phyloP scores from a whole-genome alignment of 2,113 vertebrate genomes.

The Gavialis gangeticus region DNA sequence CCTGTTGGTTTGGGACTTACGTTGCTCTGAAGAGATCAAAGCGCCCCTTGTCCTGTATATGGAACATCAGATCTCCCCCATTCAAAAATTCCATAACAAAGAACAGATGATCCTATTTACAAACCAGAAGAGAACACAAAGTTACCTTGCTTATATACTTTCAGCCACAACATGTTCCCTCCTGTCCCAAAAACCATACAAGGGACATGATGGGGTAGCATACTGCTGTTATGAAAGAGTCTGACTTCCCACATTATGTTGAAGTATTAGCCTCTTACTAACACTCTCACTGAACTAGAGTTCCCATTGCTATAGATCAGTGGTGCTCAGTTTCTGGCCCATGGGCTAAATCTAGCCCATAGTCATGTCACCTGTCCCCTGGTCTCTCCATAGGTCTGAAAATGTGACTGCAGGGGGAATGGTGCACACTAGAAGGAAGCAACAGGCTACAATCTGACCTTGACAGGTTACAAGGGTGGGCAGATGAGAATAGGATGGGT shows the following conservation, averaged over 20 bases:
- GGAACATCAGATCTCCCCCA: slow-evolving; percentile 97
- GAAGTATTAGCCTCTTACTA: neutral
- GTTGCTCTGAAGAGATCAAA: slow-evolving; percentile 94
- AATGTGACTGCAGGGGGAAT: no score
- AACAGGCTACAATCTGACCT: no score
- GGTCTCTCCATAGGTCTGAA: no score
- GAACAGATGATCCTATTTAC: slow-evolving; percentile 93
- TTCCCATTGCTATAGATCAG: neutral
- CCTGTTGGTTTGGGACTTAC: slow-evolving; percentile 76
- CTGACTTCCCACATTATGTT: neutral
- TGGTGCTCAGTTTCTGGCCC: no score
- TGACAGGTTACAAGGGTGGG: no score
- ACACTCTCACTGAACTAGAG: neutral
- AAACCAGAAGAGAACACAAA: neutral
- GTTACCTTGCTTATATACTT: neutral
- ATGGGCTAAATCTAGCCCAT: no score
- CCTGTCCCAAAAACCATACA: neutral
- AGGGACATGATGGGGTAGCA: neutral
- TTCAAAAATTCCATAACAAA: slow-evolving; percentile 99
- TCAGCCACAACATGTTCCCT: neutral
- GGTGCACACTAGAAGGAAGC: no score
- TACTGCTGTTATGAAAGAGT: neutral
- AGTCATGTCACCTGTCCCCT: no score
- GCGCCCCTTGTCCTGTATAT: slow-evolving; percentile 98
- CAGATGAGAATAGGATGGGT: no score